Evolutionary conservation across 2,113 vertebrate species (phyloP).

Genomic region (Myxocyprinus asiaticus): DNA sequence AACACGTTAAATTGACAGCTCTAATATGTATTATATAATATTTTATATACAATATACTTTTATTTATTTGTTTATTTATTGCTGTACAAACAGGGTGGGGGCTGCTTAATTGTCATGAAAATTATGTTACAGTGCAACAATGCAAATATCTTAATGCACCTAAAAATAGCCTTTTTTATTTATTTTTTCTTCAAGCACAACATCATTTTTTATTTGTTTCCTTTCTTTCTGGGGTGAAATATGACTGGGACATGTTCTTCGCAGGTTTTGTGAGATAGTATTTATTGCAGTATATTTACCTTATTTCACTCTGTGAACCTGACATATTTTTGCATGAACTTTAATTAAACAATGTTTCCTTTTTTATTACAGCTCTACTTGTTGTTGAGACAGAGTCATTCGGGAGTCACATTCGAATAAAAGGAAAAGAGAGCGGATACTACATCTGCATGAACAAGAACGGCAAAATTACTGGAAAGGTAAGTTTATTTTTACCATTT

Average conservation of each 20-base stretch:
- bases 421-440: slow-evolving; percentile 80
- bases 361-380: slow-evolving; percentile 73
- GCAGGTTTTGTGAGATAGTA: background rate
- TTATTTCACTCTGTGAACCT: no score
- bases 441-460: slow-evolving; percentile 84
- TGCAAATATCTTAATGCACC: no score
- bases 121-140: no score
- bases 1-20: no score
- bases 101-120: no score
- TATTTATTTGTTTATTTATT: background rate
- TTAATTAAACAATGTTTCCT: background rate
- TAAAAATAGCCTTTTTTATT: background rate
- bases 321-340: no score
- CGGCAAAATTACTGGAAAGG: slow-evolving; percentile 79
- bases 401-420: slow-evolving; percentile 80
- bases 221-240: no score
- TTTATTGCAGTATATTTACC: background rate
- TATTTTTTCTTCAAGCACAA: background rate
- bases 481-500: slow-evolving; percentile 54
- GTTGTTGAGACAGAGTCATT: slow-evolving; percentile 81
- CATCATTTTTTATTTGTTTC: background rate
- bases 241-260: no score
- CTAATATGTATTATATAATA: no score
- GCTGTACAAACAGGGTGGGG: background rate
- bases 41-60: no score